Base-by-base conservation (phyloP, 2,113 vertebrate species). In the Eublepharis macularius region DNA sequence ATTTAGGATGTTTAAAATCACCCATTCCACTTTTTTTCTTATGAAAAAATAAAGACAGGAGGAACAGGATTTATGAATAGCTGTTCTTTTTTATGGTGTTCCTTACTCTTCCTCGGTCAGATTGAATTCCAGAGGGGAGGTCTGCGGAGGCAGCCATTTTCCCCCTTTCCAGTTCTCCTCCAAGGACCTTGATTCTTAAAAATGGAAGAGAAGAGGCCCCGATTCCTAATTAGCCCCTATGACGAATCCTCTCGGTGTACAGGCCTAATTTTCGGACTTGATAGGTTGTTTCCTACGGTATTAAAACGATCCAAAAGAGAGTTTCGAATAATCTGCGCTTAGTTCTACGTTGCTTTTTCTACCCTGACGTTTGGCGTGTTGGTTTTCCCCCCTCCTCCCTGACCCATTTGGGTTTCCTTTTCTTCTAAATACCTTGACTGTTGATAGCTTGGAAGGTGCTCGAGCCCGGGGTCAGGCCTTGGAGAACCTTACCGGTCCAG, bases 401-500 rank as follows among this genome's bases (percentile, higher is more conserved):
- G n/a, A 24, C 45, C 32, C 45, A 34, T 6, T 76, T 6, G 49
- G 9, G 45, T 49, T 57, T 57, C 34, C 17, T 57, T 57, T n/a
- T 19, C n/a, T 57, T 54, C 10, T n/a, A 49, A 76, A 76, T 49
- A 76, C 14, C 6, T n/a, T 49, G 16, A 45, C n/a, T 32, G 29
- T 8, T 13, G 29, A n/a, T 12, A 39, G 72, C 72, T 29, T 10
- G 12, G 72, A 12, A 74, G 72, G 32, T 45, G 32, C 9, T 36
- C 2, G 21, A 29, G 21, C 10, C 36, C 91, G 68, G 13, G 90
- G 93, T 93, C 95, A 90, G 92, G 93, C 91, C 94, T 91, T 93
- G 94, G 92, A 88, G 81, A 94, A 90, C 83, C 94, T 92, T 92
- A 94, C 93, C 8, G n/a, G 36, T 57, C 51, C 34, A 36, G 26